Conservation (phyloP, 2,797 vertebrate genomes). For the Coregonus suidteri region DNA sequence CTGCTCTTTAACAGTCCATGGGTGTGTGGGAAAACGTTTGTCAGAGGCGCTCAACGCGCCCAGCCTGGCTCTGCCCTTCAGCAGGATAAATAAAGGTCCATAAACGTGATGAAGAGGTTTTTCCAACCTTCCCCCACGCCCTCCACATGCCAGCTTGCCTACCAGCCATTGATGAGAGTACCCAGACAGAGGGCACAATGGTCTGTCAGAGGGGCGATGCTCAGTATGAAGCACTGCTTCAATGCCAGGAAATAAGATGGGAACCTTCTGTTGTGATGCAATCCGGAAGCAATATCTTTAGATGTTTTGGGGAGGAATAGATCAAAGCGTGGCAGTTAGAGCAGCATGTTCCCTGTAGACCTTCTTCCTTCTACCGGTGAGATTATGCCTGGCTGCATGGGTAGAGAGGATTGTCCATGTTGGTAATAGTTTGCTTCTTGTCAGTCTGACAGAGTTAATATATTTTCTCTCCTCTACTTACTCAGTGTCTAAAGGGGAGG, state of each 20-base stretch:
- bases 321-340: constrained; percentile 40
- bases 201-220: not conserved
- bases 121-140: constrained; percentile 53
- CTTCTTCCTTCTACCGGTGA: constrained; percentile 29
- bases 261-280: constrained; percentile 44
- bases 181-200: not conserved
- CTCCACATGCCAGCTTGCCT: too few species aligned
- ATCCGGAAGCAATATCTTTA: constrained; percentile 29
- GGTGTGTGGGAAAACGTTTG: constrained; percentile 31
- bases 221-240: constrained; percentile 47
- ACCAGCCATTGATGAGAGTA: constrained; percentile 42
- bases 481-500: constrained; percentile 84
- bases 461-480: not conserved
- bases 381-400: constrained; percentile 12
- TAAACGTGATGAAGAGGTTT: constrained; percentile 70
- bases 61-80: constrained; percentile 40
- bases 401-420: not conserved
- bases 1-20: constrained; percentile 28
- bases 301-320: constrained; percentile 38
- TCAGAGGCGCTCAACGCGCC: constrained; percentile 9
- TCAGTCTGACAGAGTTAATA: not conserved
- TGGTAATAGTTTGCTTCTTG: constrained; percentile 9
- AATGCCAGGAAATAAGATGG: constrained; percentile 67
- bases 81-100: constrained; percentile 58
- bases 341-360: constrained; percentile 28